Evolutionary conservation across 2,888 invertebrate genomes (phyloP), one percentile per base, ranked within the genome.

Genomic region (Ecdyonurus torrentis): DNA sequence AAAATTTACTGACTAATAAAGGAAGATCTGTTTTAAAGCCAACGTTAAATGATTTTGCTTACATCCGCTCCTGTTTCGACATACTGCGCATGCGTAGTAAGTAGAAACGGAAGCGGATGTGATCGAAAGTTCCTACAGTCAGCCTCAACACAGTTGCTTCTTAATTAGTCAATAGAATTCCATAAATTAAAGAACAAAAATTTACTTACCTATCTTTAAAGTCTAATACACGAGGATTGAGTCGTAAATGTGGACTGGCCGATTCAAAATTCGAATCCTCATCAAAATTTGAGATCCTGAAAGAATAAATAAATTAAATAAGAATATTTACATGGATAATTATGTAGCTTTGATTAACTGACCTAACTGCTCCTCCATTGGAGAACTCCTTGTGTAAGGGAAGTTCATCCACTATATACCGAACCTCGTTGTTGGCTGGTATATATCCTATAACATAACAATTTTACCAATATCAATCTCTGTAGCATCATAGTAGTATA

Each of bases 221-320:
- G 76, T 86, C 83, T 71, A 86, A 77, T 72, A 81, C 75, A 69
- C 81, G 80, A 67, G 86, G 86, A 72, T 84, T 81, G 74, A 86
- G 84, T 71, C 77, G 77, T 68, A 81, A 73, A 66, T 78, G 74
- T 66, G 77, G 72, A 69, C 65, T 66, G 59, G 63, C 62, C 52
- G n/a, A n/a, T n/a, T n/a, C n/a, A n/a, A 63, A 61, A 58, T 65
- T 64, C n/a, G 64, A 50, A 61, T 58, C 66, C 52, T 66, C 67
- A 50, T 66, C 66, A 60, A 65, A 63, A 61, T 53, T 60, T 25
- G 64, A 61, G 62, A 64, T 58, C 52, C 67, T 67, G 66, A 37
- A 67, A 66, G 19, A 23, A 59, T 23, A 19, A 37, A 5, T 52
- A n/a, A 60, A 60, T 55, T 19, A 58, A 25, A 7, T 19, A 58